These are phyloP conservation scores for Reticulitermes speratus DNA, from an alignment of 1,140 invertebrate species.

Conservation along the genomic window DNA sequence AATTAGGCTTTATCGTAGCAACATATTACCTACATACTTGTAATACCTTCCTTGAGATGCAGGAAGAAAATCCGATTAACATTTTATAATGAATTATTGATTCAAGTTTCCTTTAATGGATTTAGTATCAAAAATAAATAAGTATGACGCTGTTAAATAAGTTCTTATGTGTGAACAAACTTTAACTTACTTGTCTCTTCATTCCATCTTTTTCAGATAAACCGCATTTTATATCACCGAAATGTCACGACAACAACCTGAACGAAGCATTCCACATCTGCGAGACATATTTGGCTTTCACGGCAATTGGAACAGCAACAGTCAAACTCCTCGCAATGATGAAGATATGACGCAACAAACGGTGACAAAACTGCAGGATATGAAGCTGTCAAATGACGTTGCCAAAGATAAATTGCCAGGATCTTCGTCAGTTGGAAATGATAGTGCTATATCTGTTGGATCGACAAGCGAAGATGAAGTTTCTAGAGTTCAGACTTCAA, in stretches of 20 bases:
- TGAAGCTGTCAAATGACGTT: constrained; percentile 1
- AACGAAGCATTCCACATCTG: constrained; percentile 65
- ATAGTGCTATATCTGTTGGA: constrained; percentile 53
- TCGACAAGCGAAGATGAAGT: constrained; percentile 56
- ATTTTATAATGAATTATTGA: no score
- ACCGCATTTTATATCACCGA: no score
- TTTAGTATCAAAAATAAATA: no score
- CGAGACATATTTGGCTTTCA: constrained; percentile 58
- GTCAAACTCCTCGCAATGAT: not conserved
- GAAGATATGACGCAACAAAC: not conserved
- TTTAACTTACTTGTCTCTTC: no score
- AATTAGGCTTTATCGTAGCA: no score
- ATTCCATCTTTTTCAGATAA: no score
- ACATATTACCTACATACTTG: no score
- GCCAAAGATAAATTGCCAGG: not conserved
- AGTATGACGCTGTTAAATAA: no score
- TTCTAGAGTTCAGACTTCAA: constrained; percentile 44
- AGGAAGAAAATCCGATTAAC: no score
- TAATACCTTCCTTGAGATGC: no score
- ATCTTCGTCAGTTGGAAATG: constrained; percentile 44
- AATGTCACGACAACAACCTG: constrained; percentile 41
- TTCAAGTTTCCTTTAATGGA: no score
- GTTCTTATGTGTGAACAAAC: no score
- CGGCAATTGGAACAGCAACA: constrained; percentile 18
- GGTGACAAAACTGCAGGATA: constrained; percentile 25